Percentiles rank a stretch among this genome's conserved stretches.
Evolutionary conservation across 2,888 invertebrate genomes (phyloP).

Genomic region (Troglohyphantes excavatus): DNA sequence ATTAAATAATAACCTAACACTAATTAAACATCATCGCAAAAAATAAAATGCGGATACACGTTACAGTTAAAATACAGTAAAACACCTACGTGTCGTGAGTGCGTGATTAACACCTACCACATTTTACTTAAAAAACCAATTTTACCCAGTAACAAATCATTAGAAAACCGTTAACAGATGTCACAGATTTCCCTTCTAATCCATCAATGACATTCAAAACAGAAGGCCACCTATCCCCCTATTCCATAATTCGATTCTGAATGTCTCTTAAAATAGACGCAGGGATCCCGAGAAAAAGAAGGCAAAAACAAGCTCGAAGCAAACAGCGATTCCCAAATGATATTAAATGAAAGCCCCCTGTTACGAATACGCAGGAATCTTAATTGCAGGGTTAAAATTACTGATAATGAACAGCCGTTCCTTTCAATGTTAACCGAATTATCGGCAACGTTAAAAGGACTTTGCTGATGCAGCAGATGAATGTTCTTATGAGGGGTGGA

Average conservation of each 20-base stretch:
- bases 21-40: too few species aligned
- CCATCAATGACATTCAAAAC: background rate
- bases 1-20: too few species aligned
- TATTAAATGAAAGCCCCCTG: background rate
- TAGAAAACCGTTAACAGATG: background rate
- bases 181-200: background rate
- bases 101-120: too few species aligned
- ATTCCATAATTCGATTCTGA: background rate
- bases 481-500: constrained; percentile 33
- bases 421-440: constrained; percentile 38
- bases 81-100: too few species aligned
- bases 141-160: too few species aligned
- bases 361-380: constrained; percentile 7
- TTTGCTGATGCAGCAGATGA: constrained; percentile 44
- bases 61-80: too few species aligned
- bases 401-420: constrained; percentile 38
- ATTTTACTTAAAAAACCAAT: too few species aligned
- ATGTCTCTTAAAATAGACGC: background rate
- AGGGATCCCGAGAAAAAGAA: background rate
- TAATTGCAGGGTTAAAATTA: constrained; percentile 57
- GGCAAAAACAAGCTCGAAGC: background rate
- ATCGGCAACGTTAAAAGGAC: constrained; percentile 47
- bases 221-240: background rate
- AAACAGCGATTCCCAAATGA: background rate
- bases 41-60: too few species aligned